Evolutionary conservation across 2,797 vertebrate genomes (phyloP).

Genomic region (Psittacula derbiana): DNA sequence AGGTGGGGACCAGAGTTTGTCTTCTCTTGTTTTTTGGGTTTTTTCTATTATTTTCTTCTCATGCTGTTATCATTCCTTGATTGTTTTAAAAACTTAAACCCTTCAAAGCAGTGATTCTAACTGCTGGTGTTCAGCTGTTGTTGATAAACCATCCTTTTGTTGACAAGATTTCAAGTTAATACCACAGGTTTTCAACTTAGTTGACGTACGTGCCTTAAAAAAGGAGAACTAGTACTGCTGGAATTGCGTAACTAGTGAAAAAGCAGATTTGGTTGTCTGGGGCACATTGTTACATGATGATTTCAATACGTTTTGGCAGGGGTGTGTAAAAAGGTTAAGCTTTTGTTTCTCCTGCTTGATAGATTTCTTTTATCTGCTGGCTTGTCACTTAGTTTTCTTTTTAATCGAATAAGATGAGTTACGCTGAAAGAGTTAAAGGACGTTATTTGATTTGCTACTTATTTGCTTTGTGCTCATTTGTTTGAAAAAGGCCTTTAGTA

Average conservation of each 20-base stretch:
- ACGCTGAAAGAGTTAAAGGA: slow-evolving; percentile 58
- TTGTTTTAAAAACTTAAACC: slow-evolving; percentile 64
- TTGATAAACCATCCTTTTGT: slow-evolving; percentile 77
- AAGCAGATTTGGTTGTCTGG: slow-evolving; percentile 78
- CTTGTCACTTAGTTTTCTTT: slow-evolving; percentile 71
- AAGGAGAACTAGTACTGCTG: slow-evolving; percentile 81
- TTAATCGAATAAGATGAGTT: slow-evolving; percentile 66
- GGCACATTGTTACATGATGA: slow-evolving; percentile 84
- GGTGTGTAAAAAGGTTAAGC: slow-evolving; percentile 85
- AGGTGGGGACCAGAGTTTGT: slow-evolving; percentile 85
- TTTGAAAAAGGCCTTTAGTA: slow-evolving; percentile 73
- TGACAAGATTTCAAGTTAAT: slow-evolving; percentile 75
- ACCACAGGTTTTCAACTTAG: slow-evolving; percentile 80
- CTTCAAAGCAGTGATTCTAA: slow-evolving; percentile 65
- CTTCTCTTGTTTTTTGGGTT: slow-evolving; percentile 45
- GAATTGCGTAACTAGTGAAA: slow-evolving; percentile 76
- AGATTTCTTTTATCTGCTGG: slow-evolving; percentile 66
- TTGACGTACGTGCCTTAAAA: slow-evolving; percentile 95
- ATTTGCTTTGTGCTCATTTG: slow-evolving; percentile 37
- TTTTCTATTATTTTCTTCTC: slow-evolving; percentile 7
- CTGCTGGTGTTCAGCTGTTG: slow-evolving; percentile 78
- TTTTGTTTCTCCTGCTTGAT: slow-evolving; percentile 80
- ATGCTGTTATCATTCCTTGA: slow-evolving; percentile 83
- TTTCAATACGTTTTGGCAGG: slow-evolving; percentile 80
- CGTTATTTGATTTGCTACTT: slow-evolving; percentile 69